phyloP scores from a whole-genome alignment of 2,113 vertebrate genomes.

The Colinus virginianus region DNA sequence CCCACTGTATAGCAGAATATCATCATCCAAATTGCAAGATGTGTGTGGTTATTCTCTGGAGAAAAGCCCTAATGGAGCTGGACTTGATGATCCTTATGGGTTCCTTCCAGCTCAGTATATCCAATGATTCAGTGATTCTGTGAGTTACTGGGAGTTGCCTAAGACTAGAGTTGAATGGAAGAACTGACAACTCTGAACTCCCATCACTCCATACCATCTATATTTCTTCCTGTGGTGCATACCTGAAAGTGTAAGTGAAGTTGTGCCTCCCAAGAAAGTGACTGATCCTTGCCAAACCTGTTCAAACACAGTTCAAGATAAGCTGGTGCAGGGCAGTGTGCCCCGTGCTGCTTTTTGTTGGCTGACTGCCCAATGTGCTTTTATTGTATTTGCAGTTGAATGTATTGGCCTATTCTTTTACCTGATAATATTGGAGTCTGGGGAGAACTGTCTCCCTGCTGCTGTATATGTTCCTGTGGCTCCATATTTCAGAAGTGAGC shows the following conservation, averaged over 20 bases:
- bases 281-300: not conserved
- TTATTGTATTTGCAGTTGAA: not conserved
- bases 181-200: not conserved
- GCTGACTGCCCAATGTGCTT: not conserved
- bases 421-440: accelerated
- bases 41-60: not conserved
- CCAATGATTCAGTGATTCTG: not conserved
- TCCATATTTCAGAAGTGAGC: not conserved
- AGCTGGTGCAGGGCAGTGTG: not conserved
- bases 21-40: not conserved
- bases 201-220: not conserved
- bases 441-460: not conserved
- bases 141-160: not conserved
- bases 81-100: not conserved
- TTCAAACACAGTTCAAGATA: not conserved
- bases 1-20: not conserved
- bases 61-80: not conserved
- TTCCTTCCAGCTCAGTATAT: not conserved
- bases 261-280: not conserved
- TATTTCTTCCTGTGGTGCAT: not conserved
- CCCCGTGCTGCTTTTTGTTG: not conserved
- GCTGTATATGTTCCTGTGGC: not conserved
- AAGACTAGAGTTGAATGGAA: not conserved
- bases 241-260: not conserved
- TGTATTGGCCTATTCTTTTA: not conserved